Percentiles rank a stretch among this genome's conserved stretches.
These are phyloP conservation scores for Dasypogon diadema DNA, from an alignment of 2,888 invertebrate species.

Conservation along the genomic window DNA sequence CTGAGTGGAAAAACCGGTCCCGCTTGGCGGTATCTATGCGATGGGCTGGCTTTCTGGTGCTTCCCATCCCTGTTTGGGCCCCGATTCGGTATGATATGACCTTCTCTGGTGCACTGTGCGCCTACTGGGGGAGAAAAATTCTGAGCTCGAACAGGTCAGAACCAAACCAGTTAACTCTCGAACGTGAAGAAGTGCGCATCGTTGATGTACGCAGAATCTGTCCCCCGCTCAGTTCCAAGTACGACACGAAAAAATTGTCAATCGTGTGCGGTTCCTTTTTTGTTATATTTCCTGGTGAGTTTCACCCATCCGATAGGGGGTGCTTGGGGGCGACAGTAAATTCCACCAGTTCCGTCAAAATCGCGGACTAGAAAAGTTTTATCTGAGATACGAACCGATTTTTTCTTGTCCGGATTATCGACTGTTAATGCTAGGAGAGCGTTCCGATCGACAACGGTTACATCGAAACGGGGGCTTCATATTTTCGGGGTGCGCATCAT, in stretches of 20 bases:
- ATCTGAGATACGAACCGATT: conserved; percentile 41
- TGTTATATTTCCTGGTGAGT: background rate
- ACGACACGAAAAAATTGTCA: conserved; percentile 22
- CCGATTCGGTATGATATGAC: background rate
- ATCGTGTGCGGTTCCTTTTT: conserved; percentile 7
- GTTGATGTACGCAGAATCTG: conserved; percentile 60
- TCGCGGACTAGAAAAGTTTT: conserved; percentile 37
- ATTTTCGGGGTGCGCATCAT: conserved; percentile 18
- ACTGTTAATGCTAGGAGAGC: background rate
- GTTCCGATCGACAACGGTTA: conserved; percentile 5
- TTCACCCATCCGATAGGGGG: conserved; percentile 10
- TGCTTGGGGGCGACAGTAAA: conserved; percentile 7
- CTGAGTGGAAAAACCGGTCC: conserved; percentile 45
- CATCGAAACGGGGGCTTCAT: background rate
- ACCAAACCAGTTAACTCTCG: conserved; percentile 64
- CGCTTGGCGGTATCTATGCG: background rate
- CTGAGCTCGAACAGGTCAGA: conserved; percentile 18
- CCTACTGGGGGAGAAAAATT: conserved; percentile 16
- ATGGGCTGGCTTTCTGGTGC: conserved; percentile 23
- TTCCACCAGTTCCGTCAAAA: conserved; percentile 36
- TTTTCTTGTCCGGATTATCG: background rate
- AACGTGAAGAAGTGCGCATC: conserved; percentile 67
- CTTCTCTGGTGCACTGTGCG: conserved; percentile 17
- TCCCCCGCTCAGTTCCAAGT: conserved; percentile 19
- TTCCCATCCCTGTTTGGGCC: conserved; percentile 17